Conservation (phyloP, 1,140 invertebrate genomes). For the Daktulosphaira vitifoliae region DNA sequence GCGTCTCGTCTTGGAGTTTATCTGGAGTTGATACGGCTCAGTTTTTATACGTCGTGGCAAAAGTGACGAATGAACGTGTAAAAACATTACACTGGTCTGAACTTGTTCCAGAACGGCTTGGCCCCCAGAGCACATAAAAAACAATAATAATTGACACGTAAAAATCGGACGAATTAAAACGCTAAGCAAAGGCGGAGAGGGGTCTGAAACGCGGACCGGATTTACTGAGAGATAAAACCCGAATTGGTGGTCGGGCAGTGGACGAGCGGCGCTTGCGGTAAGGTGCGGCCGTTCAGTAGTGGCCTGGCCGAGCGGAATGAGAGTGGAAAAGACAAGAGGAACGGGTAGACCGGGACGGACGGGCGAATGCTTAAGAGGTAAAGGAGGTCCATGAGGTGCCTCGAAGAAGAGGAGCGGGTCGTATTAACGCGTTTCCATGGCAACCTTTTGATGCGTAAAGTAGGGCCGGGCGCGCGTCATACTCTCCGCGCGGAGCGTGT, state of each 20-base stretch:
- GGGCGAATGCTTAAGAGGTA: too few relatives aligned
- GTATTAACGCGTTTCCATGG: constrained; percentile 28
- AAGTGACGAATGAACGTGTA: too few relatives aligned
- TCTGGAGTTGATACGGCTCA: too few relatives aligned
- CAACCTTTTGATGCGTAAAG: constrained; percentile 32
- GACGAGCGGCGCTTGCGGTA: neutral
- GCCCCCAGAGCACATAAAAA: neutral
- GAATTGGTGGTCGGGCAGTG: neutral
- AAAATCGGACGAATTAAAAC: constrained; percentile 3
- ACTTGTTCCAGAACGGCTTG: too few relatives aligned
- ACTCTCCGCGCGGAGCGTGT: constrained; percentile 8
- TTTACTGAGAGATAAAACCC: constrained; percentile 4
- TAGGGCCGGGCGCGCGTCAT: constrained; percentile 21
- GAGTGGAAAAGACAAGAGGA: neutral
- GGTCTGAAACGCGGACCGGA: too few relatives aligned
- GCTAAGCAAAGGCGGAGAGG: neutral
- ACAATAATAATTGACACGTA: constrained; percentile 4
- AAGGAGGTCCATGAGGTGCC: too few relatives aligned
- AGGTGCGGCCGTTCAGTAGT: neutral
- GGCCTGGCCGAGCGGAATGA: neutral
- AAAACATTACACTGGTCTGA: too few relatives aligned
- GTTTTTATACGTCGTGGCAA: too few relatives aligned
- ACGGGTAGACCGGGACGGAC: neutral
- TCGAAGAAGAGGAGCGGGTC: neutral
- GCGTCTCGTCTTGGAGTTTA: too few relatives aligned